A percentile compares a stretch with the other conserved stretches of the same genome.
phyloP scores from a whole-genome alignment of 2,888 invertebrate species.

The Phymatocera aterrima region DNA sequence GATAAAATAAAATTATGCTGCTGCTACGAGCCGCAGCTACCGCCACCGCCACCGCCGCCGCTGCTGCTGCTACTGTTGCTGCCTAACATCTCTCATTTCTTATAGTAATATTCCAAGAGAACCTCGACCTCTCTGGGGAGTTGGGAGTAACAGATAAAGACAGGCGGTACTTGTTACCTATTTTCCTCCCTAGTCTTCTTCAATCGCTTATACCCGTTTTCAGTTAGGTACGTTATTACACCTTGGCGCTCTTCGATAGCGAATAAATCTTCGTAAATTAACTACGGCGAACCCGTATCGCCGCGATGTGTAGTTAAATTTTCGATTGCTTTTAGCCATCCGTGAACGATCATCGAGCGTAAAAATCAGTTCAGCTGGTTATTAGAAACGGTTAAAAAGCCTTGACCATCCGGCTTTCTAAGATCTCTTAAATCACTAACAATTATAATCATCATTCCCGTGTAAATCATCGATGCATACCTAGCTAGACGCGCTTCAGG shows the following conservation, averaged over 20 bases:
- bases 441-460: neutral
- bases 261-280: constrained; percentile 1
- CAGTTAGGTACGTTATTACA: neutral
- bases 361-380: neutral
- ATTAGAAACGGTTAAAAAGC: neutral
- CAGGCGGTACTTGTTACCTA: constrained; percentile 8
- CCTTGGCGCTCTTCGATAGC: neutral
- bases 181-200: neutral
- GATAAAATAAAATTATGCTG: constrained; percentile 33
- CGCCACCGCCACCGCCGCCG: neutral
- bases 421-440: neutral
- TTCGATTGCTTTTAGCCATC: neutral
- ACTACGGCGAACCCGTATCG: neutral
- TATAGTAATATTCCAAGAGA: constrained; percentile 31
- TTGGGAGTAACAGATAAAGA: constrained; percentile 39
- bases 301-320: neutral
- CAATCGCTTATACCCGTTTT: constrained; percentile 15
- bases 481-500: neutral
- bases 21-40: neutral
- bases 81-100: constrained; percentile 38
- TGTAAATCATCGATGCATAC: constrained; percentile 15
- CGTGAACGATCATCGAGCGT: neutral
- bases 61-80: neutral
- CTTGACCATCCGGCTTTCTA: constrained; percentile 1
- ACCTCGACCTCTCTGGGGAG: constrained; percentile 29